These are phyloP conservation scores for Brachionus manjavacas DNA, from an alignment of 1,140 invertebrate species.

Conservation along the genomic window DNA sequence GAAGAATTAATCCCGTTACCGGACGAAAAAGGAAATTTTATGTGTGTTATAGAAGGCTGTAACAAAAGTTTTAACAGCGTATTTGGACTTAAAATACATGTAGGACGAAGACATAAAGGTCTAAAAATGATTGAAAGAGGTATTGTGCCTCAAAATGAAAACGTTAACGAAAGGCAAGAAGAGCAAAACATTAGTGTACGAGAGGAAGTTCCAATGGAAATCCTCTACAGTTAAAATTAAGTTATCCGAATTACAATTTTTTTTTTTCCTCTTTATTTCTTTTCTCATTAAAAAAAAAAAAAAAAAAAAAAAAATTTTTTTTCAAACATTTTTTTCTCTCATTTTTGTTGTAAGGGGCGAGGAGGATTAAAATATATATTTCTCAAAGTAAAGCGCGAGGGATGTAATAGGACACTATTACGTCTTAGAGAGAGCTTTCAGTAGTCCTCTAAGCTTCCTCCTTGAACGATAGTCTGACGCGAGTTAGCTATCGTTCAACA, in stretches of 20 bases:
- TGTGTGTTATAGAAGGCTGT: neutral
- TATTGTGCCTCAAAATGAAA: neutral
- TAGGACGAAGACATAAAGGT: neutral
- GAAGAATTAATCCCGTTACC: neutral
- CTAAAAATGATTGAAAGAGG: neutral
- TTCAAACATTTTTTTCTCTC: neutral
- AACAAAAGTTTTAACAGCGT: neutral
- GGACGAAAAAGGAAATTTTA: neutral
- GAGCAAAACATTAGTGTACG: neutral
- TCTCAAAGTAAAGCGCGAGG: neutral
- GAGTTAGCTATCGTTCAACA: neutral
- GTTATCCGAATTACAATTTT: neutral
- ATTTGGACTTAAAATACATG: neutral
- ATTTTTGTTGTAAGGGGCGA: neutral
- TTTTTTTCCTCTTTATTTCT: neutral
- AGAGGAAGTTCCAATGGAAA: neutral
- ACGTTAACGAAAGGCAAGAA: neutral
- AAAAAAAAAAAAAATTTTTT: neutral
- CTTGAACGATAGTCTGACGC: conserved; percentile 2
- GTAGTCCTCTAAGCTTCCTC: neutral
- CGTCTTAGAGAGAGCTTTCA: neutral
- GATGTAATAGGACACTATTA: conserved; percentile 12
- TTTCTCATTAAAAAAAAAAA: neutral
- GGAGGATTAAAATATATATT: neutral
- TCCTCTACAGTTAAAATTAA: neutral